phyloP scores from a whole-genome alignment of 2,113 vertebrate species.

The Leptosomus discolor region DNA sequence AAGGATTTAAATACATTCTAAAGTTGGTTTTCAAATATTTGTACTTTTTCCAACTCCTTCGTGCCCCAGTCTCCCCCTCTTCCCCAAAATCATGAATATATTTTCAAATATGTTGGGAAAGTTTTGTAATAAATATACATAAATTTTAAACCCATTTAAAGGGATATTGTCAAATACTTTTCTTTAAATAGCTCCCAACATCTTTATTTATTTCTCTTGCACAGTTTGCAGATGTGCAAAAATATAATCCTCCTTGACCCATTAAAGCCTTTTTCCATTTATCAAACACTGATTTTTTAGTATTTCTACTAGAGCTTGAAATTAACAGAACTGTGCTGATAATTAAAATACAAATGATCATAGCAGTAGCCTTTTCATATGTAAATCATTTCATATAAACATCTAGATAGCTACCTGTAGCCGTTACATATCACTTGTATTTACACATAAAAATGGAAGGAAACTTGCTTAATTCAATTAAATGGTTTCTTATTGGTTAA shows the following conservation, averaged over 20 bases:
- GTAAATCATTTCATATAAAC: neutral
- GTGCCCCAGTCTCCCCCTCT: neutral
- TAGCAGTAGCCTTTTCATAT: neutral
- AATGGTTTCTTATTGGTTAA: neutral
- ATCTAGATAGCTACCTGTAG: neutral
- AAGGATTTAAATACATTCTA: slow-evolving; percentile 42
- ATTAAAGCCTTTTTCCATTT: neutral
- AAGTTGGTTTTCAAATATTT: slow-evolving; percentile 56
- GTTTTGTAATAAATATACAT: slow-evolving; percentile 10
- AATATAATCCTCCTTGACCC: neutral
- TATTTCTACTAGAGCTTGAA: slow-evolving; percentile 31
- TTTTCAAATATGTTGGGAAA: slow-evolving; percentile 47
- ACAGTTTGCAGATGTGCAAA: neutral
- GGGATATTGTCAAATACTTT: neutral
- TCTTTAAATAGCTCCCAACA: neutral
- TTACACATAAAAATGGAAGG: neutral
- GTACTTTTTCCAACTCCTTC: slow-evolving; percentile 9
- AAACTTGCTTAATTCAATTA: neutral
- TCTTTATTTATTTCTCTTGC: neutral
- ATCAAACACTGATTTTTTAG: slow-evolving; percentile 29
- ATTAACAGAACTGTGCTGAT: slow-evolving; percentile 13
- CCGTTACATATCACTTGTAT: accelerated
- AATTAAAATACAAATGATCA: slow-evolving; percentile 17
- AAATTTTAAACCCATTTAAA: slow-evolving; percentile 42
- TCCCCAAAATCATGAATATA: neutral